Conservation (phyloP, 2,797 vertebrate species). For the Astyanax mexicanus region DNA sequence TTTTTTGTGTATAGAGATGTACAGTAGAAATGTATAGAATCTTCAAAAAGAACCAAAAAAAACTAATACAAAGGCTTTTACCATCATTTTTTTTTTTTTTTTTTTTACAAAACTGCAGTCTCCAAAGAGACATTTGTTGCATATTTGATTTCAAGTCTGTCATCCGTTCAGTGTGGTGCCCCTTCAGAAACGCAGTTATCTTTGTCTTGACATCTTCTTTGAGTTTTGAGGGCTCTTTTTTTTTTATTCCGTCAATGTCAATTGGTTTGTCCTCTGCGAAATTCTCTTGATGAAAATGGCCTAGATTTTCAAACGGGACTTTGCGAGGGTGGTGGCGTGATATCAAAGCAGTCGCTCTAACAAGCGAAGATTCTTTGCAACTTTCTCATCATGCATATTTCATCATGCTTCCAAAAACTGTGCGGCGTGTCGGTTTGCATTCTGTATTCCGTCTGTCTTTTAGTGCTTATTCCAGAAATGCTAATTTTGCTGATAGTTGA, state of each 20-base stretch:
- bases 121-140: neutral
- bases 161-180: neutral
- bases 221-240: constrained; percentile 5
- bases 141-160: constrained; percentile 12
- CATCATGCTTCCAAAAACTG: constrained; percentile 11
- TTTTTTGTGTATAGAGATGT: no score
- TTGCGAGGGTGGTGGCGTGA: neutral
- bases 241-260: constrained; percentile 14
- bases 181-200: neutral
- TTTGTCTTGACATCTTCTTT: neutral
- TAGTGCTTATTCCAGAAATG: constrained; percentile 25
- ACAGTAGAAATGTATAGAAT: no score
- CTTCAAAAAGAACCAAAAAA: neutral
- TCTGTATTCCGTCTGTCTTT: constrained; percentile 2
- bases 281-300: constrained; percentile 31
- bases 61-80: no score
- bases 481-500: constrained; percentile 41
- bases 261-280: constrained; percentile 3
- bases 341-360: constrained; percentile 15
- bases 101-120: no score
- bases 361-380: constrained; percentile 19
- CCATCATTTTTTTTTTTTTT: no score
- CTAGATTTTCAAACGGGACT: constrained; percentile 13
- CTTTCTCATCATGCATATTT: constrained; percentile 50
- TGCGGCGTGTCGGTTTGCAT: constrained; percentile 38